Evolutionary conservation across 2,888 invertebrate genomes (phyloP).

Genomic region (Capitulum mitella): DNA sequence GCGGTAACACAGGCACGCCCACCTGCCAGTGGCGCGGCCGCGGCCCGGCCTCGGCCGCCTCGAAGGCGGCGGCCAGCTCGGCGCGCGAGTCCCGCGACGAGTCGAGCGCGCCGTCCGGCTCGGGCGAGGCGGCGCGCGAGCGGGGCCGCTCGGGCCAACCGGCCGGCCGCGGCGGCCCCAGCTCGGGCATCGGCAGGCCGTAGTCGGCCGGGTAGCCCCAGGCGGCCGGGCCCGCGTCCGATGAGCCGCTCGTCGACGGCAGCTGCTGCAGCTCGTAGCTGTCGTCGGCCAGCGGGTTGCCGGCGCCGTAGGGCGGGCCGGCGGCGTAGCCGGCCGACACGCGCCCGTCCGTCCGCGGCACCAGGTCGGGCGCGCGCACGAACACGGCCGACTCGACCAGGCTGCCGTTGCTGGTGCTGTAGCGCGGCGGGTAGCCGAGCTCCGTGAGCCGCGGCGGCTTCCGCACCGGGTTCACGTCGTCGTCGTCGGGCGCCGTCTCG

Average conservation of each 20-base stretch:
- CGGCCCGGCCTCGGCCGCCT: no score
- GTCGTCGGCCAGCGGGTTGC: conserved; percentile 22
- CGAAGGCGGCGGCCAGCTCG: neutral
- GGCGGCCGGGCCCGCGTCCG: conserved; percentile 27
- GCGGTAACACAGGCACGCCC: conserved; percentile 4
- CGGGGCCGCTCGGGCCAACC: neutral
- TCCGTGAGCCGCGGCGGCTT: conserved; percentile 36
- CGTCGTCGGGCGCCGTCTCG: conserved; percentile 2
- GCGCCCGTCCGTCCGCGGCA: neutral
- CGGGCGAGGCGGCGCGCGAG: neutral
- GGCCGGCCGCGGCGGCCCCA: neutral
- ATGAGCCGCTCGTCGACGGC: neutral
- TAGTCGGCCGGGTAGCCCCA: conserved; percentile 35
- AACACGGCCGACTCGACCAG: neutral
- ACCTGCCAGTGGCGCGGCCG: neutral
- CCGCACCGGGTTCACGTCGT: conserved; percentile 33
- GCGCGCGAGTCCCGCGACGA: neutral
- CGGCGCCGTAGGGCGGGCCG: neutral
- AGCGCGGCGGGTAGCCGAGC: conserved; percentile 24
- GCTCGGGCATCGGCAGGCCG: conserved; percentile 35
- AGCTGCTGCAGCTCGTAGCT: conserved; percentile 25
- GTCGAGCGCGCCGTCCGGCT: neutral
- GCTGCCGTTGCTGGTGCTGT: conserved; percentile 1
- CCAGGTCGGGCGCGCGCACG: conserved; percentile 1
- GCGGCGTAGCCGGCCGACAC: neutral